Conservation (phyloP, 2,888 invertebrate genomes). For the Spicauda simplicius region DNA sequence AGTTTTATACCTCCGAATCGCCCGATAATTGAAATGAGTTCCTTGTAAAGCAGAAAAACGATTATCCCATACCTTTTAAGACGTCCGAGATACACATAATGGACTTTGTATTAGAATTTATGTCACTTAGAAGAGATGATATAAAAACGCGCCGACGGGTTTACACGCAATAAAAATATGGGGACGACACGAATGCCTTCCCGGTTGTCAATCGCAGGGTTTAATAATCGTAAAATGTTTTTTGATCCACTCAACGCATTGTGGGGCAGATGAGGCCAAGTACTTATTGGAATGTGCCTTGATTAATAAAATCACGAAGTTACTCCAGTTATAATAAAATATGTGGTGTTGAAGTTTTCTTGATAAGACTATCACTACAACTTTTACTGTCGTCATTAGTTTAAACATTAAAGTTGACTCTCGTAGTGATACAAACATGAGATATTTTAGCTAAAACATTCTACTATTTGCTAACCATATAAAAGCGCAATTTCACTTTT, state of each 20-base stretch:
- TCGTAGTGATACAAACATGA: too few relatives aligned
- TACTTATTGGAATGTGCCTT: background rate
- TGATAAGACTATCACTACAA: background rate
- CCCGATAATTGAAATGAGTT: conserved; percentile 85
- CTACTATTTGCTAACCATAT: too few relatives aligned
- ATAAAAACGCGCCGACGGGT: conserved; percentile 82
- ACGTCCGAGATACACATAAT: conserved; percentile 84
- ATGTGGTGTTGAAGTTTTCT: background rate
- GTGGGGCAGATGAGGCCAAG: conserved; percentile 30
- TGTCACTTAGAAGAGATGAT: conserved; percentile 83
- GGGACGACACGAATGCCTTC: conserved; percentile 78
- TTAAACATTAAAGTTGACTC: too few relatives aligned
- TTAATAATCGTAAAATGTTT: conserved; percentile 84
- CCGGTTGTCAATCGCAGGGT: conserved; percentile 80
- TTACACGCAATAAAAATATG: conserved; percentile 85
- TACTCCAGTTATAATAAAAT: background rate
- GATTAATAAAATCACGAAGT: background rate
- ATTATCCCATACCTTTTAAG: conserved; percentile 84
- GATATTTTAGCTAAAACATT: background rate
- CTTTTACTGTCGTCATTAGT: background rate
- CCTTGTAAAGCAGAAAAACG: conserved; percentile 84
- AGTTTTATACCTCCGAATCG: conserved; percentile 81
- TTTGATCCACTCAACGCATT: conserved; percentile 67
- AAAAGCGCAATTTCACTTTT: too few relatives aligned
- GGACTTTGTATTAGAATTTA: conserved; percentile 85